Evolutionary conservation across 2,113 vertebrate species (phyloP), one percentile per base, ranked within the genome.

Genomic region (Carettochelys insculpta): DNA sequence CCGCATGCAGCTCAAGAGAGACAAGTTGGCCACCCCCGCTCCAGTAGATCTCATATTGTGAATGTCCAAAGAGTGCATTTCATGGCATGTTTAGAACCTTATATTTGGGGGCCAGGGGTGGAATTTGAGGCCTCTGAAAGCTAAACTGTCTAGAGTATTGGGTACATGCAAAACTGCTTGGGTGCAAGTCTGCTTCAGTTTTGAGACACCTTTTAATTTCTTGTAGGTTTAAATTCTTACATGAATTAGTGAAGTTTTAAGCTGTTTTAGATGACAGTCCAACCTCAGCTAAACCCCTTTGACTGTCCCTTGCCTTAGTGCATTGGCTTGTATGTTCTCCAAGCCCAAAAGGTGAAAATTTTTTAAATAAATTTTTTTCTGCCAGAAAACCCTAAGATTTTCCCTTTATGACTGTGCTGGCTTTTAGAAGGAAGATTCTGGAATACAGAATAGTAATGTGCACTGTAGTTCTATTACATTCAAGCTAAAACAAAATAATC

Each of bases 171-270:
- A 82, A 93, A 41, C 53, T 92, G 38, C n/a, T n/a, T n/a, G n/a
- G n/a, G n/a, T 41, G 94, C 71, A 75, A 82, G 92, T 41, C 53
- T 92, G 38, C 80, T 94, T 80, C 78, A 51, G 71, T 85, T 92
- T 90, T 89, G 76, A 94, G 71, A 48, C 41, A 61, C 90, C 61
- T 88, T 94, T 92, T 94, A 93, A 92, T 95, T 95, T 58, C 52
- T 86, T 88, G 5, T 77, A 41, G 92, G 54, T 45, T 89, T 95
- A 78, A 82, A 80, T 94, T 76, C 77, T 88, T 96, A 5, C 86
- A 54, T 75, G 76, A 48, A n/a, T 90, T 94, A 86, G 77, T 65
- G 90, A 82, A 84, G 71, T 12, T 85, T 92, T 81, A 78, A 89
- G 75, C 82, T 92, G 38, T 45, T 83, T 90, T 77, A 89, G 87